Evolutionary conservation across 2,797 vertebrate species (phyloP).

Genomic region (Sebastes hubbsi): DNA sequence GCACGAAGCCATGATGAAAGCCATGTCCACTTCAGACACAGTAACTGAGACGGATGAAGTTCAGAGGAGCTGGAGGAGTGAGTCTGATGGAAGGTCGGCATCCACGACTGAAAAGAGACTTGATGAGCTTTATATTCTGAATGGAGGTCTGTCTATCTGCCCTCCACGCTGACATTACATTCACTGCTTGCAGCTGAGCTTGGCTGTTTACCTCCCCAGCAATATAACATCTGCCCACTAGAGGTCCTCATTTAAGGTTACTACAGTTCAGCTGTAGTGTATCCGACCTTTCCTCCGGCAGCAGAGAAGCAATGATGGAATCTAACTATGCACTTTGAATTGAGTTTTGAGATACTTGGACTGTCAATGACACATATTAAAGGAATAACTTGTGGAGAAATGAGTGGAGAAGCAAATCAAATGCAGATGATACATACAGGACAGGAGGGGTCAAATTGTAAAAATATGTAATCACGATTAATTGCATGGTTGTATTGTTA

Average conservation of each 20-base stretch:
- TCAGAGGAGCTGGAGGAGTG: not conserved
- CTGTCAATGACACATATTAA: too few species aligned
- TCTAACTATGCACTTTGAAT: not conserved
- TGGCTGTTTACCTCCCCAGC: not conserved
- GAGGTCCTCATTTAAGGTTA: slow-evolving; percentile 37
- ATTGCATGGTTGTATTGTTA: too few species aligned
- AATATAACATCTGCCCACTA: slow-evolving; percentile 34
- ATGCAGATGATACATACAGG: too few species aligned
- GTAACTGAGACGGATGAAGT: not conserved
- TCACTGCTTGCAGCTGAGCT: not conserved
- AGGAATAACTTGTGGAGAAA: too few species aligned
- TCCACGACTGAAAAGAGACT: not conserved
- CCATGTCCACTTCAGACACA: slow-evolving; percentile 30
- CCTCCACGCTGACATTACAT: not conserved
- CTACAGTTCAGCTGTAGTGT: not conserved
- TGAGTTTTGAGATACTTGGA: not conserved
- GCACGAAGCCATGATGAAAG: slow-evolving; percentile 33
- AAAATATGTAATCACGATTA: too few species aligned
- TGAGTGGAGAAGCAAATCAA: too few species aligned
- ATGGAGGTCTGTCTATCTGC: not conserved
- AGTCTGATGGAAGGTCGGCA: not conserved
- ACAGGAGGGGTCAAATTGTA: too few species aligned
- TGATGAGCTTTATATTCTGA: not conserved
- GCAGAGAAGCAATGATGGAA: not conserved
- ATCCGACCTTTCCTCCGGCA: not conserved